Evolutionary conservation across 92 coral and sea anemone genomes (phyloP).

Genomic region (Paramuricea clavata): DNA sequence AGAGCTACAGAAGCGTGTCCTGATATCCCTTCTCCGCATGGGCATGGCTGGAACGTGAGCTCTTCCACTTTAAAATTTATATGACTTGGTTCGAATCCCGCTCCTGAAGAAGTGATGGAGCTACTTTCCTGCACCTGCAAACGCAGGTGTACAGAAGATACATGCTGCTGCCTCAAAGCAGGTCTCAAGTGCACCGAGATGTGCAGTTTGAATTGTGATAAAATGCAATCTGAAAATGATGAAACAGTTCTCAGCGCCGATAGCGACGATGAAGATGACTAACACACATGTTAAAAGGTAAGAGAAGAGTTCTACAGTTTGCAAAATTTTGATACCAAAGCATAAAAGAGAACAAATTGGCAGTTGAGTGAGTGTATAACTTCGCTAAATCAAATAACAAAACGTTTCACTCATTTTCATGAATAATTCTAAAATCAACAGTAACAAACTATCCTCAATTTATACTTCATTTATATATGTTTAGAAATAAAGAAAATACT

Average conservation of each 20-base stretch:
- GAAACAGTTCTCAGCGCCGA: constrained; percentile 2
- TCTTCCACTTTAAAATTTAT: no score
- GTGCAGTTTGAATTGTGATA: constrained; percentile 41
- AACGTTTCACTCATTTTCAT: not conserved
- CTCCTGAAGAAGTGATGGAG: no score
- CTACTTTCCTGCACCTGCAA: no score
- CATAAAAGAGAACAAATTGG: no score
- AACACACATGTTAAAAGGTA: not conserved
- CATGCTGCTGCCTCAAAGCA: constrained; percentile 63
- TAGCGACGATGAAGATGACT: constrained; percentile 55
- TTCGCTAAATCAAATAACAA: not conserved
- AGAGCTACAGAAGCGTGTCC: no score
- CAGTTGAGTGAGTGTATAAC: no score
- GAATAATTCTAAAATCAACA: not conserved
- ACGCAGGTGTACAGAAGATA: no score
- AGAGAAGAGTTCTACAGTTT: no score
- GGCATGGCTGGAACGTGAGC: no score
- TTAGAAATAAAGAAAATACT: not conserved
- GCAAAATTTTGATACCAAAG: not conserved
- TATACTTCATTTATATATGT: not conserved
- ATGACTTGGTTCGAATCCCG: constrained; percentile 72
- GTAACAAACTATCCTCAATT: not conserved
- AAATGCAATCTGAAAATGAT: not conserved
- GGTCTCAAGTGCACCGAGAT: constrained; percentile 71
- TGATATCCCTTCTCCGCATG: no score